Base-by-base conservation (phyloP, 2,113 vertebrate genomes). In the Coreoperca whiteheadi region DNA sequence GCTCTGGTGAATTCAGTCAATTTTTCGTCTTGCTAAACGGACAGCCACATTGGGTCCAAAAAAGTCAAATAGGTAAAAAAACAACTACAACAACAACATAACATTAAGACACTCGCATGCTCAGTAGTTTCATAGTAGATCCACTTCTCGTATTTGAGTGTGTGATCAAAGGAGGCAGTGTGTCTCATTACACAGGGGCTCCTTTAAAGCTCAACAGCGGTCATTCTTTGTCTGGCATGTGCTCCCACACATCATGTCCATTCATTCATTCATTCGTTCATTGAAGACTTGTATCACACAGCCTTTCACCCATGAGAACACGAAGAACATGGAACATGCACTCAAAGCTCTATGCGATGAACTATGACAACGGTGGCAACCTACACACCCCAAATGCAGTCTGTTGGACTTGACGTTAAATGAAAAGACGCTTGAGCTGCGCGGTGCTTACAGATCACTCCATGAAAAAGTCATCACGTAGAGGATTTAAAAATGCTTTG, bases 131-230 rank as follows among this genome's bases (percentile, higher is more conserved):
- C 50, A 39, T 34, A 50, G 34, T 34, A 25, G 69, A 53, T 61
- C 2, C 34, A 20, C 60, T 59, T 46, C 41, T 48, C 25, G 30
- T 18, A 7, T 53, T 30, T 16, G 28, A 34, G 39, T 15, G 3
- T 66, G 28, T 61, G 28, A 71, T 81, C 16, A 78, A 81, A 87
- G 46, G 21, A 73, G 12, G 9, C 28, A 69, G 69, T 67, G 64
- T 85, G 39, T 81, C 73, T 87, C 66, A 83, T 81, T 88, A 86
- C 43, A 79, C 69, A 39, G 43, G 25, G 64, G 37, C 51, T 66
- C 67, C 64, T 72, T 65, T 69, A 74, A 37, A 59, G 48, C 20
- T 54, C 74, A 87, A 64, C 50, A 63, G 71, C 39, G 48, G 53
- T 64, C 65, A 64, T 70, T 43, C 53, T 74, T 77, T 84, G 64